Base-by-base conservation (phyloP, 2,797 vertebrate genomes). In the Atherinosoma microstoma region DNA sequence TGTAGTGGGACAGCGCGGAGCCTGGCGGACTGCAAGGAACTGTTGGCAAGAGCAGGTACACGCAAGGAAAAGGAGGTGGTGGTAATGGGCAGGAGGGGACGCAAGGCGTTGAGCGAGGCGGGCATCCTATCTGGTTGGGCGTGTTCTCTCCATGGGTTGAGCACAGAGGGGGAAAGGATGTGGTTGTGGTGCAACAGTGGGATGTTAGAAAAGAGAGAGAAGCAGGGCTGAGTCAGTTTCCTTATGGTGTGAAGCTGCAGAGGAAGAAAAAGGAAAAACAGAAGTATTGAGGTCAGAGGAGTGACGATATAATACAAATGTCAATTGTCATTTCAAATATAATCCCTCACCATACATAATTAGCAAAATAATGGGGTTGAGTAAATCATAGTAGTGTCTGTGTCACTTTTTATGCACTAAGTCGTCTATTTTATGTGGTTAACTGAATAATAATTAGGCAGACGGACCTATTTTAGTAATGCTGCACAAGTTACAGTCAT, bases 111-210 rank as follows among this genome's bases (percentile, higher is more conserved):
- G 32, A 79, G 65, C 78, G n/a, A 65, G 63, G 79, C 70, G 85
- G 86, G 90, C 93, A 94, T 94, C 90, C 89, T 94, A 94, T 90
- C 89, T 87, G 79, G 84, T 84, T 62, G 79, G 83, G 68, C 49
- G 86, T 82, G 75, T 82, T 90, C 88, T 93, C 92, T 93, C 93
- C 92, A 91, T 88, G 86, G 87, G 87, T 84, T 61, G 38, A 82
- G 66, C 76, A 70, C 82, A 51, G 86, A 27, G 11, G 73, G 73
- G 53, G 47, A 35, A 57, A 64, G 78, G 75, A 78, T 83, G 86
- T 74, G 67, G 66, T 35, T 45, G 76, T 35, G 65, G 53, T 62
- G 75, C 8, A 35, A 73, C 84, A 75, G 84, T 59, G 61, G 72
- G 70, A 42, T 30, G 64, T 34, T 22, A 22, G 65, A 54, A 49